Percentiles rank a stretch among this genome's conserved stretches.
phyloP scores from a whole-genome alignment of 2,113 vertebrate genomes.

The Trachemys scripta region DNA sequence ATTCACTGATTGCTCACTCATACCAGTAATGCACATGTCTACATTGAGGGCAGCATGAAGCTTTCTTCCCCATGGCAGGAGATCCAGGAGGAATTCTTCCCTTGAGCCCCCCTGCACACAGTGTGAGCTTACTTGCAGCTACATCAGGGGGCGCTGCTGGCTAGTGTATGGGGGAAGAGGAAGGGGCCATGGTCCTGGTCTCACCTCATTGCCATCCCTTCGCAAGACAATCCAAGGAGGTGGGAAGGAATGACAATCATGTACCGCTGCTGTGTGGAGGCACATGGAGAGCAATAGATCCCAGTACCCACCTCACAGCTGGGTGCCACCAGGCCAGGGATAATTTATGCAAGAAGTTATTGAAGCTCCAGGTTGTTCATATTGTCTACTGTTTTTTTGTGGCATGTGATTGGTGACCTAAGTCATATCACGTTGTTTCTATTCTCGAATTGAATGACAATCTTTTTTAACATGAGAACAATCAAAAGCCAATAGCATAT shows the following conservation, averaged over 20 bases:
- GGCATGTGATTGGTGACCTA: not conserved
- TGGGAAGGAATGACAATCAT: not conserved
- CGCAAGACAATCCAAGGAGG: not conserved
- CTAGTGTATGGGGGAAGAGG: not conserved
- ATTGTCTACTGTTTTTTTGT: not conserved
- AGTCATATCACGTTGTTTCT: slow-evolving; percentile 38
- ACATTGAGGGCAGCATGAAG: not conserved
- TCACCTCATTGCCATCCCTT: not conserved
- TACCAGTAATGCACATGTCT: slow-evolving; percentile 35
- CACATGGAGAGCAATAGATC: not conserved
- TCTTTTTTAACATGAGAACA: not conserved
- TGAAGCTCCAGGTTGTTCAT: not conserved
- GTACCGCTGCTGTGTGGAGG: not conserved
- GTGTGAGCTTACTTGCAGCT: not conserved
- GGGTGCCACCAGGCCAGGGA: not conserved
- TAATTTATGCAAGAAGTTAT: not conserved
- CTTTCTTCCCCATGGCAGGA: not conserved
- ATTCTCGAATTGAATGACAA: not conserved
- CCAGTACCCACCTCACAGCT: not conserved
- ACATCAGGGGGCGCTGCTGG: not conserved
- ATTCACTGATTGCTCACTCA: slow-evolving; percentile 19
- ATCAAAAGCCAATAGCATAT: not conserved
- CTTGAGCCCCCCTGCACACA: not conserved
- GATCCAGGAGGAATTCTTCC: not conserved
- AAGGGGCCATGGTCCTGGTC: not conserved